Evolutionary conservation across 2,888 invertebrate species (phyloP), one percentile per base, ranked within the genome.

Genomic region (Drosophila subquinaria): DNA sequence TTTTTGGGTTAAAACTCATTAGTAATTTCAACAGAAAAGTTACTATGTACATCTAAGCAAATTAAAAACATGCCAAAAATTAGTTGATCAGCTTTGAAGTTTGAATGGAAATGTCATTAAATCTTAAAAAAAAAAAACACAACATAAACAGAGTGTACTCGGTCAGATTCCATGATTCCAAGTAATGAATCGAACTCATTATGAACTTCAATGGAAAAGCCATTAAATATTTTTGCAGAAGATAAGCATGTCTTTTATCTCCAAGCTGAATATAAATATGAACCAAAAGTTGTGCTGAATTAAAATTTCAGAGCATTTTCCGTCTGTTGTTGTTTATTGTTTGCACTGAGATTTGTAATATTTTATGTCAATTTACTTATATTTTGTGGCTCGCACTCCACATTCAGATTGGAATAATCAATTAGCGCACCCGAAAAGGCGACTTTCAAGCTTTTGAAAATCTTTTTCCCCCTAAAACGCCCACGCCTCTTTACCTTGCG

Each of bases 361-460:
- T 63, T 62, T 68, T 38, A n/a, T 62, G 15, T 40, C 35, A 27
- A 48, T 52, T 60, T 57, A 40, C 17, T 50, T 38, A 50, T 33
- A 53, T 45, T 61, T 50, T 50, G 42, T 59, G 11, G 33, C 30
- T 23, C 36, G 8, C 42, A 11, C 48, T 35, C n/a, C 13, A 15
- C 13, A 43, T 33, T 38, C 60, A 74, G 50, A 53, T 69, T 65
- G 55, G 64, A 70, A 70, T 69, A 80, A 77, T 82, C 86, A 82
- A 81, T 86, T 86, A 81, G 86, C 53, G 42, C 62, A 53, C 65
- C 65, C 63, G 15, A 68, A 71, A 62, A 5, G 53, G 62, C 61
- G n/a, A 56, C 48, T 66, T 68, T 17, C 35, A 56, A 38, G 47
- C 65, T 68, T 60, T 65, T 63, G 43, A 45, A 65, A 65, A 80